Conservation (phyloP, 2,797 vertebrate species). For the Falco peregrinus region DNA sequence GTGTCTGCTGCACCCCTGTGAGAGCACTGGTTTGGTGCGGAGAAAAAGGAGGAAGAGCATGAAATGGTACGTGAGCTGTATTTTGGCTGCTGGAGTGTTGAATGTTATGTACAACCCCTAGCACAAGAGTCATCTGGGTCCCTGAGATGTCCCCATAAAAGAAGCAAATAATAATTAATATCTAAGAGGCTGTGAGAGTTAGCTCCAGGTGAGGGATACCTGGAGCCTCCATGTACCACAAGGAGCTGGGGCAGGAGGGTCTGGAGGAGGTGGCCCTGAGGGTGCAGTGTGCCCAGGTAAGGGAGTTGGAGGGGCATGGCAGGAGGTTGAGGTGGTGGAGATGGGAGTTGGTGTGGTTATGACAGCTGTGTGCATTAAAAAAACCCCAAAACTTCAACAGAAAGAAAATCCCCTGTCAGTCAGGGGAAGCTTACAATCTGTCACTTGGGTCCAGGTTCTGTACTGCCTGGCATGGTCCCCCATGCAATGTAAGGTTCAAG, state of each 20-base stretch:
- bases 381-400: neutral
- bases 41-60: neutral
- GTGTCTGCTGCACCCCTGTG: accelerated
- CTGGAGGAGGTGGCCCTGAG: neutral
- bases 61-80: accelerated
- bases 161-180: neutral
- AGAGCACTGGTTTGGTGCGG: accelerated
- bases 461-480: neutral
- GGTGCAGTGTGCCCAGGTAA: no score
- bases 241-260: neutral
- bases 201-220: no score
- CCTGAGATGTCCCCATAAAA: neutral
- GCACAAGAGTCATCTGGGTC: no score
- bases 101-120: neutral
- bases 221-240: accelerated
- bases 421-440: neutral
- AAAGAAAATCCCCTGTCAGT: accelerated
- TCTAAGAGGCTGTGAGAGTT: neutral
- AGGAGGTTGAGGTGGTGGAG: neutral
- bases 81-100: neutral
- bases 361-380: accelerated
- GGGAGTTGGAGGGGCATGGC: neutral
- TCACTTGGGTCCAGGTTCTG: neutral
- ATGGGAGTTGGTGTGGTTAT: neutral
- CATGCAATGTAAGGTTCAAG: neutral